phyloP scores from a whole-genome alignment of 2,888 invertebrate genomes.

The Spisula solida region DNA sequence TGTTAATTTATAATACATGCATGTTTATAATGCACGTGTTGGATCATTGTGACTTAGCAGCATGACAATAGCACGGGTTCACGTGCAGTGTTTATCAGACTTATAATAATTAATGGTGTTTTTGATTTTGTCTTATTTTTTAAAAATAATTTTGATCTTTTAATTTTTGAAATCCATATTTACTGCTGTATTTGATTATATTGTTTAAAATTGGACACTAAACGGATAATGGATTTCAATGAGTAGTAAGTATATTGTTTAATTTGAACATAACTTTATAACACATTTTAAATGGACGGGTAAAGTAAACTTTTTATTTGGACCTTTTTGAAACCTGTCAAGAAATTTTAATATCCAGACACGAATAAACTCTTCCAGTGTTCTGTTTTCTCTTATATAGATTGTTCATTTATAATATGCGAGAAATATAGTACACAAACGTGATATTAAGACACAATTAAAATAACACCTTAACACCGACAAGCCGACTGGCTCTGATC shows the following conservation, averaged over 20 bases:
- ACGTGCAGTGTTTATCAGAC: neutral
- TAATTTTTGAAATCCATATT: constrained; percentile 6
- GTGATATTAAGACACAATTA: too few species aligned
- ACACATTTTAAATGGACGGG: neutral
- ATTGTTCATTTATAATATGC: too few species aligned
- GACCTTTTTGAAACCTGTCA: too few species aligned
- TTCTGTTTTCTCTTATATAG: too few species aligned
- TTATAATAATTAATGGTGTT: neutral
- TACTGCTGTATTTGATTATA: neutral
- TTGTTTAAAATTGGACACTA: neutral
- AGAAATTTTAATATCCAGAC: too few species aligned
- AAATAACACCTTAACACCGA: too few species aligned
- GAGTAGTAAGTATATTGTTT: constrained; percentile 2
- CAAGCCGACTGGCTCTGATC: too few species aligned
- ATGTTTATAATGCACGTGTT: neutral
- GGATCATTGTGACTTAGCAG: neutral
- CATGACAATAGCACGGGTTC: neutral
- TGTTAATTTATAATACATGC: too few species aligned
- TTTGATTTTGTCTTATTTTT: neutral
- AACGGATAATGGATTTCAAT: neutral
- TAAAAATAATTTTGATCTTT: neutral
- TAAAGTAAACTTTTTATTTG: too few species aligned
- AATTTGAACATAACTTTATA: neutral
- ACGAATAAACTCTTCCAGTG: too few species aligned
- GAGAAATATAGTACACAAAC: too few species aligned